phyloP scores from a whole-genome alignment of 2,113 vertebrate species.

The Epinephelus moara region DNA sequence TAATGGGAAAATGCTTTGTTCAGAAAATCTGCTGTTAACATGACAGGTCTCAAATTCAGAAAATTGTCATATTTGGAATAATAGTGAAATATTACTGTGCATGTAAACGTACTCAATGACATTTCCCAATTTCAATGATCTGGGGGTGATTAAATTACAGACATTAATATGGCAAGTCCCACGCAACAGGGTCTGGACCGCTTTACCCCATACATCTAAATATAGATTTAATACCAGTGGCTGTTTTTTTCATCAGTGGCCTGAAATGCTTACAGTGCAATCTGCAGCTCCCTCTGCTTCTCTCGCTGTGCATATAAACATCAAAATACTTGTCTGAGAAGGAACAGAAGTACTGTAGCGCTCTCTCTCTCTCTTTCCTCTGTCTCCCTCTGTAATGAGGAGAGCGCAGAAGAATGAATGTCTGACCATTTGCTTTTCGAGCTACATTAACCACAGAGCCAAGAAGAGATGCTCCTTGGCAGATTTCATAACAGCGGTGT shows the following conservation, averaged over 20 bases:
- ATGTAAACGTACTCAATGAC: constrained; percentile 28
- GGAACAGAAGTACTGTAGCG: constrained; percentile 49
- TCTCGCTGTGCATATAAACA: constrained; percentile 72
- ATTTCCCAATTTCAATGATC: constrained; percentile 73
- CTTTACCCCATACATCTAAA: constrained; percentile 78
- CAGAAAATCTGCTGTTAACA: too few relatives aligned
- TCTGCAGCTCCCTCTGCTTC: constrained; percentile 55
- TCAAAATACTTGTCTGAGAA: constrained; percentile 73
- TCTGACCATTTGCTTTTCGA: constrained; percentile 82
- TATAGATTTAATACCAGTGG: constrained; percentile 83
- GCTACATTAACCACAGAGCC: constrained; percentile 80
- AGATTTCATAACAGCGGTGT: constrained; percentile 79
- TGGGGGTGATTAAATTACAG: constrained; percentile 75
- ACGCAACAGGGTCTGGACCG: constrained; percentile 50
- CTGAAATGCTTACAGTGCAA: constrained; percentile 79
- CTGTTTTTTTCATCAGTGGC: constrained; percentile 63
- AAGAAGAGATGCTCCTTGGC: constrained; percentile 73
- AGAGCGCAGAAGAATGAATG: constrained; percentile 68
- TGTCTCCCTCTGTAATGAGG: constrained; percentile 72
- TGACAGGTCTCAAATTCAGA: too few relatives aligned
- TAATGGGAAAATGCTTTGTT: too few relatives aligned
- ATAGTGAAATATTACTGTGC: too few relatives aligned
- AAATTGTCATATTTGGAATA: too few relatives aligned
- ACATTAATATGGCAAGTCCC: constrained; percentile 77
- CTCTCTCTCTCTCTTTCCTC: constrained; percentile 12